Evolutionary conservation across 2,797 vertebrate genomes (phyloP).

Genomic region (Brachyrhaphis roseni): DNA sequence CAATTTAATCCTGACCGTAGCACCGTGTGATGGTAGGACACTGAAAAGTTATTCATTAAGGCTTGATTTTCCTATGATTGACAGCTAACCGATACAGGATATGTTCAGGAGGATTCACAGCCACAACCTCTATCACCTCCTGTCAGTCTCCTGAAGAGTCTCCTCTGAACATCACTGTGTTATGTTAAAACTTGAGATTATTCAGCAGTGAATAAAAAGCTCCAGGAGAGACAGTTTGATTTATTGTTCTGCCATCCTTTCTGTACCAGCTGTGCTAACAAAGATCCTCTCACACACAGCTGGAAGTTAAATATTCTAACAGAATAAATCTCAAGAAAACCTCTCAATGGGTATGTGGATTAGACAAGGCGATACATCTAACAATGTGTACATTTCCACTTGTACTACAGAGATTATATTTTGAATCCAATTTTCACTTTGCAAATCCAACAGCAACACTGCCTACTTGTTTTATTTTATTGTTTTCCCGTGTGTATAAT

Average conservation of each 20-base stretch:
- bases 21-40: not conserved
- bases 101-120: constrained; percentile 31
- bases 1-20: not conserved
- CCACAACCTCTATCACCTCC: constrained; percentile 32
- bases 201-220: constrained; percentile 11
- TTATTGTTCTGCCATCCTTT: not conserved
- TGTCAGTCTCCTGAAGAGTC: constrained; percentile 23
- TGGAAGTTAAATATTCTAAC: not conserved
- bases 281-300: not conserved
- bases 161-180: not conserved
- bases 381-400: not conserved
- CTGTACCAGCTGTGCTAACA: not conserved
- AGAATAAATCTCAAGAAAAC: not conserved
- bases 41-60: constrained; percentile 2
- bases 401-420: constrained; percentile 1
- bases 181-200: constrained; percentile 11
- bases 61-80: constrained; percentile 28
- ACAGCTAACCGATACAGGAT: constrained; percentile 27
- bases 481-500: not conserved
- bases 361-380: not conserved
- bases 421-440: not conserved
- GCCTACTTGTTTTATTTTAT: not conserved
- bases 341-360: not conserved
- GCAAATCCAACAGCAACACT: not conserved
- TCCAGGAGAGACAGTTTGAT: constrained; percentile 9